These are phyloP conservation scores for Dryobates pubescens DNA, from an alignment of 2,797 vertebrate genomes.

Conservation along the genomic window DNA sequence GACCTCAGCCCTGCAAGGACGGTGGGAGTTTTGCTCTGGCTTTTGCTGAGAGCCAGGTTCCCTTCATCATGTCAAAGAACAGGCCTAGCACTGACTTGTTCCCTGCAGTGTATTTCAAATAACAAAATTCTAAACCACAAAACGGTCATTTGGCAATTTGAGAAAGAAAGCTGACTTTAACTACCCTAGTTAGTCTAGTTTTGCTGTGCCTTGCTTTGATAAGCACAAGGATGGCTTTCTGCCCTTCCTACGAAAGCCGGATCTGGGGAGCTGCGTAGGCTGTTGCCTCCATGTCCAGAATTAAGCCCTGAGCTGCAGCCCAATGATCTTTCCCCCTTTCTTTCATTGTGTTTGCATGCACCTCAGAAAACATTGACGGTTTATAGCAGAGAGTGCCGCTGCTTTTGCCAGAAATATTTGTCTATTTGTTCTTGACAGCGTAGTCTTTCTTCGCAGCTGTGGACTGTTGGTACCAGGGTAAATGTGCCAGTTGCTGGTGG, in stretches of 20 bases:
- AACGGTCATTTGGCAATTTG: neutral
- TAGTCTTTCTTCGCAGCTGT: neutral
- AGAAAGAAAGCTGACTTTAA: neutral
- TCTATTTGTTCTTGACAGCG: neutral
- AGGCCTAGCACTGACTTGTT: rapidly evolving
- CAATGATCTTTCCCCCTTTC: neutral
- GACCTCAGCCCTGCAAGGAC: neutral
- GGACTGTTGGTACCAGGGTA: neutral
- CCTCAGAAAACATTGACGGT: neutral
- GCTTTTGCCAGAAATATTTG: neutral
- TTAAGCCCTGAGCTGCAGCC: neutral
- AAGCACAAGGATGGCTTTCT: neutral
- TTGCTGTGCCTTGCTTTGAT: neutral
- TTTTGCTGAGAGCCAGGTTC: neutral
- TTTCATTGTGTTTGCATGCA: neutral
- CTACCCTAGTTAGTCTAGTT: neutral
- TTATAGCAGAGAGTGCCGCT: neutral
- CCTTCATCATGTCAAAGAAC: neutral
- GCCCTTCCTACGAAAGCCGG: neutral
- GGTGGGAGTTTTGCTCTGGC: neutral
- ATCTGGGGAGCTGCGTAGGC: rapidly evolving
- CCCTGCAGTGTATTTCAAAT: neutral
- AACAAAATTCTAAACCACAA: neutral
- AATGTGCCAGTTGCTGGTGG: rapidly evolving
- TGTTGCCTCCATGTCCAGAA: neutral